A percentile compares a stretch with the other conserved stretches of the same genome.
phyloP scores from a whole-genome alignment of 2,113 vertebrate species.

The Mellivora capensis region DNA sequence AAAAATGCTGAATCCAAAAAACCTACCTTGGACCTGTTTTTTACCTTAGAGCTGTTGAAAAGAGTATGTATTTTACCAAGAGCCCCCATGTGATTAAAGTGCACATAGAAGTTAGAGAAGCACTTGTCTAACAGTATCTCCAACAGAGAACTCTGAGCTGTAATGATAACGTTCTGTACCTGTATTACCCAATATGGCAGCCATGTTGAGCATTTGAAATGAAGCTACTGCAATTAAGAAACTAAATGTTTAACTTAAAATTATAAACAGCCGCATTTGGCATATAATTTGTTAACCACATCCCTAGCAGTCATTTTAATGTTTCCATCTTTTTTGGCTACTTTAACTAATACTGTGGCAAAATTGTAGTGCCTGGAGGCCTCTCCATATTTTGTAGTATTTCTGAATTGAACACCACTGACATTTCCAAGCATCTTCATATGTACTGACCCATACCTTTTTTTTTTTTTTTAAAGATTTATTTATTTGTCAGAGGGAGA shows the following conservation, averaged over 20 bases:
- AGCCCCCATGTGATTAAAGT: neutral
- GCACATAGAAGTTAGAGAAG: neutral
- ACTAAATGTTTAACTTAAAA: neutral
- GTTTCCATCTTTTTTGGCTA: neutral
- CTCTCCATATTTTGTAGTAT: neutral
- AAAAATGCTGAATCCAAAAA: neutral
- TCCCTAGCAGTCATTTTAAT: neutral
- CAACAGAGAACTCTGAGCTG: too few species aligned
- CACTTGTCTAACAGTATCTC: rapidly evolving
- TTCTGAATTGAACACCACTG: neutral
- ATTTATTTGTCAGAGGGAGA: too few species aligned
- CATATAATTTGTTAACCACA: neutral
- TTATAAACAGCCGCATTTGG: neutral
- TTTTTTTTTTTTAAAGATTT: too few species aligned
- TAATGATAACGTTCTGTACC: rapidly evolving
- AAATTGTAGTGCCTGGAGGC: rapidly evolving
- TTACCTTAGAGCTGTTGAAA: neutral
- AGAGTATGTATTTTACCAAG: neutral
- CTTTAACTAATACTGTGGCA: neutral
- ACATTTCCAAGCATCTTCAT: neutral
- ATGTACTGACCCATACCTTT: neutral
- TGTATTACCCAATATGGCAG: neutral
- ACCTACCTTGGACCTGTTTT: too few species aligned
- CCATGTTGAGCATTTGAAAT: neutral
- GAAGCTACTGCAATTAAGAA: neutral